phyloP scores from a whole-genome alignment of 2,888 invertebrate genomes.

The Podabrus alpinus region DNA sequence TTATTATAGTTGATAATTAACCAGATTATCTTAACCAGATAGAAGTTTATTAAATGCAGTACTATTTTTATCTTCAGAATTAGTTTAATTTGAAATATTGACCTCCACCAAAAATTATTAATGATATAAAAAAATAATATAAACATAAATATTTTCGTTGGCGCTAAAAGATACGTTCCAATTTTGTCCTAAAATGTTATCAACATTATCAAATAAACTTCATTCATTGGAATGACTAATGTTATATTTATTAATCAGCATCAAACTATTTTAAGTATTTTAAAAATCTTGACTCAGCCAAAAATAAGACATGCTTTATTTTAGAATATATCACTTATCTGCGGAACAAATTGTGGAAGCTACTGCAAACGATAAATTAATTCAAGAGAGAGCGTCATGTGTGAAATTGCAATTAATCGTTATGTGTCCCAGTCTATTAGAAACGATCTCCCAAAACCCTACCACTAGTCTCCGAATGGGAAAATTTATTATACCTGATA shows the following conservation, averaged over 20 bases:
- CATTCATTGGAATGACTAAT: not conserved
- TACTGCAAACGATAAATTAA: conserved; percentile 57
- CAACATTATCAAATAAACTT: not conserved
- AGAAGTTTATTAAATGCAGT: not conserved
- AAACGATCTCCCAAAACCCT: conserved; percentile 62
- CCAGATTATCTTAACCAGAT: too few relatives aligned
- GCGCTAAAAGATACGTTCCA: not conserved
- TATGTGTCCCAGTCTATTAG: conserved; percentile 75
- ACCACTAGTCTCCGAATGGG: conserved; percentile 61
- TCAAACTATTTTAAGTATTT: too few relatives aligned
- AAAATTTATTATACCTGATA: conserved; percentile 68
- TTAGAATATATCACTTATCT: conserved; percentile 73
- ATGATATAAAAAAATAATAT: not conserved
- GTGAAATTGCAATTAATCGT: conserved; percentile 81
- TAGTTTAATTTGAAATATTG: not conserved
- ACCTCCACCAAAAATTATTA: not conserved
- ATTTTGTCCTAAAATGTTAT: not conserved
- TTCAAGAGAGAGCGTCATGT: conserved; percentile 62
- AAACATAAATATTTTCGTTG: not conserved
- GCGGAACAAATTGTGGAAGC: conserved; percentile 68
- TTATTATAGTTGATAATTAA: not conserved
- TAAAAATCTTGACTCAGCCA: not conserved
- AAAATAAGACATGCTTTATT: not conserved
- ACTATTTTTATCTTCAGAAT: not conserved
- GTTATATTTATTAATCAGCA: not conserved